Base-by-base conservation (phyloP, 1,140 invertebrate genomes). In the Drosophila orosa region DNA sequence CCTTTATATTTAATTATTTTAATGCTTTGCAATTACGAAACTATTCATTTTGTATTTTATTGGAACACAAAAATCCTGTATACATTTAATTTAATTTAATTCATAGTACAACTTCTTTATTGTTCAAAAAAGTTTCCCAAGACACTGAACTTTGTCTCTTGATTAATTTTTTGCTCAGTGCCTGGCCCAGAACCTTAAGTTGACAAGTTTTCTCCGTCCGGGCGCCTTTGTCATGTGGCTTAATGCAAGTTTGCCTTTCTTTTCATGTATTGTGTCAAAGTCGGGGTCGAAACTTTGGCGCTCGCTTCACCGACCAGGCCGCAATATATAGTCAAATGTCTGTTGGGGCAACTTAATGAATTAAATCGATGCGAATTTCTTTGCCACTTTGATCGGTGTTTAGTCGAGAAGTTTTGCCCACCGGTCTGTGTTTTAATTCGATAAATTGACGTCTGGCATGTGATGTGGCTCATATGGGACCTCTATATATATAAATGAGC, bases 311-410 rank as follows among this genome's bases (percentile, higher is more conserved):
- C 13, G 58, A 68, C 62, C 50, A 45, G 42, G 29, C 33, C 73
- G 42, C 60, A 68, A 67, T 42, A 40, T 40, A 29, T 58, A 56
- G 42, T 50, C 24, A 68, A 75, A 78, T 74, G 68, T 40, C 65
- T 35, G 29, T 7, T 12, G 25, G 44, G 27, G 24, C 45, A 66
- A 74, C 69, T 68, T 79, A 78, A 78, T 78, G 72, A 89, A 83
- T 89, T 87, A 84, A 87, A 89, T 87, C 82, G 73, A 87, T 78
- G 82, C 78, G 68, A 80, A 89, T 78, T 89, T 72, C 55, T 45
- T 54, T 61, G 69, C 71, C 62, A 84, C 82, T 83, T 87, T 89
- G 84, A 87, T 87, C 86, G 78, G 73, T 58, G 66, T 87, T 89
- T 71, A 71, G 81, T 80, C 72, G 79, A 87, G 52, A 89, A 84